phyloP scores from a whole-genome alignment of 1,140 invertebrate species.

The Parapsyche elsis region DNA sequence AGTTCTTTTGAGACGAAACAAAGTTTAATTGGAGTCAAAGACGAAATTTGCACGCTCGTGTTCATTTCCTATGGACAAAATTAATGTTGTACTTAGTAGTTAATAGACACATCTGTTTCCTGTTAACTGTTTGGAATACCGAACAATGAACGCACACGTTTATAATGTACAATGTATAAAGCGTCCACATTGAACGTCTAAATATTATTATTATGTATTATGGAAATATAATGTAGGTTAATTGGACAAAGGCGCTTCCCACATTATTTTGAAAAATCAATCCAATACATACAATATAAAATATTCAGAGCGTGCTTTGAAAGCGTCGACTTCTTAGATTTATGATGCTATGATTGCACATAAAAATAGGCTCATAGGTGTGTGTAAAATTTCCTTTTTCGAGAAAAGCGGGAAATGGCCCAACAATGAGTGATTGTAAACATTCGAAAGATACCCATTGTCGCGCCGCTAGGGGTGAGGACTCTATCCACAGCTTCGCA shows the following conservation, averaged over 20 bases:
- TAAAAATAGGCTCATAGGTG: neutral
- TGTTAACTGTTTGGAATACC: neutral
- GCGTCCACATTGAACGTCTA: too few relatives aligned
- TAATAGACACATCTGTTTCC: slow-evolving; percentile 4
- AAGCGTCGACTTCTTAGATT: too few relatives aligned
- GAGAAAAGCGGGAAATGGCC: slow-evolving; percentile 2
- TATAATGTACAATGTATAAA: too few relatives aligned
- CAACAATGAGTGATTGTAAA: slow-evolving; percentile 47
- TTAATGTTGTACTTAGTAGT: neutral
- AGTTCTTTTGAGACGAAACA: neutral
- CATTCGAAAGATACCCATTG: slow-evolving; percentile 42
- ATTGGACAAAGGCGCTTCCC: too few relatives aligned
- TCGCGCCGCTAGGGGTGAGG: neutral
- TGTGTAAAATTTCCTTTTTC: neutral
- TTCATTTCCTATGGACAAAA: neutral
- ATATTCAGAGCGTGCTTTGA: too few relatives aligned
- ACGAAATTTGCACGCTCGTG: neutral
- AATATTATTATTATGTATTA: too few relatives aligned
- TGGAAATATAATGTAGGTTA: too few relatives aligned
- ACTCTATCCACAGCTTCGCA: neutral
- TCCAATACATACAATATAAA: too few relatives aligned
- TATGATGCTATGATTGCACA: neutral
- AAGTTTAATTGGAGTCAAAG: neutral
- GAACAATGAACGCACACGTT: neutral
- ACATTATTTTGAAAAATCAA: too few relatives aligned